phyloP scores from a whole-genome alignment of 2,113 vertebrate species.

The cat (Felis catus) region DNA sequence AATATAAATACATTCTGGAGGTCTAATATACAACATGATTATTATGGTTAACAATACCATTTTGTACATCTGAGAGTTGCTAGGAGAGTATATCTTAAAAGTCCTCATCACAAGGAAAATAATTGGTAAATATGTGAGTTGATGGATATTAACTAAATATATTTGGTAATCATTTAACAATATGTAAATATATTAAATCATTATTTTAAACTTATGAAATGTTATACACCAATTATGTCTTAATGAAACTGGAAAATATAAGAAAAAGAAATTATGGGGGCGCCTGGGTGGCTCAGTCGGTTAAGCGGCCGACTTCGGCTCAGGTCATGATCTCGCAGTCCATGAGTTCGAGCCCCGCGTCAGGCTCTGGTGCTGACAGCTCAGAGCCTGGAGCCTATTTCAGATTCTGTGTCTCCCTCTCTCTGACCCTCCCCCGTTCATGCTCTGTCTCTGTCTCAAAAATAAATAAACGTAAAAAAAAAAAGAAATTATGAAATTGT shows the following conservation, averaged over 20 bases:
- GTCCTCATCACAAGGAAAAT: not conserved
- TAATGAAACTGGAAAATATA: not conserved
- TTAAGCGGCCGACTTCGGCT: too few species aligned
- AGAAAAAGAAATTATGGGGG: not conserved
- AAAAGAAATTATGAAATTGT: not conserved
- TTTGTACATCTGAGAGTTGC: not conserved
- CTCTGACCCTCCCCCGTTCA: too few species aligned
- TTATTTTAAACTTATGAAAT: not conserved
- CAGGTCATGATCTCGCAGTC: too few species aligned
- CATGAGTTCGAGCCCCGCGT: too few species aligned
- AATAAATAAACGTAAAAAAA: too few species aligned
- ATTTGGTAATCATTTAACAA: not conserved
- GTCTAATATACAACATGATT: not conserved
- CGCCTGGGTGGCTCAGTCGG: too few species aligned
- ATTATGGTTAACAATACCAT: not conserved
- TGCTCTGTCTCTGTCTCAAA: too few species aligned
- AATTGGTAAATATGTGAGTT: not conserved
- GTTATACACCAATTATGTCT: not conserved
- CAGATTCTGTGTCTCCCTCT: too few species aligned
- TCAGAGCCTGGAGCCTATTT: too few species aligned
- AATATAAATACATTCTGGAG: not conserved
- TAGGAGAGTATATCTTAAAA: not conserved
- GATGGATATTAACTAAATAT: not conserved
- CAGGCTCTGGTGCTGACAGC: too few species aligned
- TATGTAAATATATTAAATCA: not conserved